Percentiles rank a stretch among this genome's conserved stretches.
phyloP scores from a whole-genome alignment of 2,797 vertebrate species.

The Pipistrellus pipistrellus region DNA sequence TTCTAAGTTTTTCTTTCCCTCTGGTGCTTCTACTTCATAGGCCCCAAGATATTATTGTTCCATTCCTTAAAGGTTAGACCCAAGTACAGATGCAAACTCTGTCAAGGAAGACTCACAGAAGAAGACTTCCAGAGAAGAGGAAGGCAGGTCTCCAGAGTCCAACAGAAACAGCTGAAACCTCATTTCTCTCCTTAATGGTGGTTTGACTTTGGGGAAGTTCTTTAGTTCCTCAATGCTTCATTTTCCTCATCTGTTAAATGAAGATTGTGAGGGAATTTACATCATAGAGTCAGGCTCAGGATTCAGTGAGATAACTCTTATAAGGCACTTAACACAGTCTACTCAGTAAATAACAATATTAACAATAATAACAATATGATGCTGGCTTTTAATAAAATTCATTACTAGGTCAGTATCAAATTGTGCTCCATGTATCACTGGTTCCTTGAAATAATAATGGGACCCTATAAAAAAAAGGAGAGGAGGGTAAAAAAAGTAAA shows the following conservation, averaged over 20 bases:
- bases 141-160: not conserved
- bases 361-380: not conserved
- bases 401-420: not conserved
- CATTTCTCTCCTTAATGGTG: not conserved
- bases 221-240: not conserved
- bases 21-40: not conserved
- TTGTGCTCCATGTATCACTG: not conserved
- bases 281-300: not conserved
- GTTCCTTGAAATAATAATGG: not conserved
- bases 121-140: not conserved
- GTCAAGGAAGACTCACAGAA: not conserved
- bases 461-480: not conserved
- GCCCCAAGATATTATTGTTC: not conserved
- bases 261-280: not conserved
- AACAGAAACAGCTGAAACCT: not conserved
- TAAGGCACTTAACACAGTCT: not conserved
- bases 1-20: not conserved
- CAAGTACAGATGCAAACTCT: not conserved
- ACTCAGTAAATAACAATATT: not conserved
- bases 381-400: constrained; percentile 9
- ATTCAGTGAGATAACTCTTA: not conserved
- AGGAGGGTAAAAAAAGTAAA: not conserved
- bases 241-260: constrained; percentile 12
- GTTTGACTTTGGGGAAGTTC: constrained; percentile 16
- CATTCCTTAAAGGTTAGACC: not conserved